Conservation (phyloP, 1,140 invertebrate genomes). For the Camponotus vicinus region DNA sequence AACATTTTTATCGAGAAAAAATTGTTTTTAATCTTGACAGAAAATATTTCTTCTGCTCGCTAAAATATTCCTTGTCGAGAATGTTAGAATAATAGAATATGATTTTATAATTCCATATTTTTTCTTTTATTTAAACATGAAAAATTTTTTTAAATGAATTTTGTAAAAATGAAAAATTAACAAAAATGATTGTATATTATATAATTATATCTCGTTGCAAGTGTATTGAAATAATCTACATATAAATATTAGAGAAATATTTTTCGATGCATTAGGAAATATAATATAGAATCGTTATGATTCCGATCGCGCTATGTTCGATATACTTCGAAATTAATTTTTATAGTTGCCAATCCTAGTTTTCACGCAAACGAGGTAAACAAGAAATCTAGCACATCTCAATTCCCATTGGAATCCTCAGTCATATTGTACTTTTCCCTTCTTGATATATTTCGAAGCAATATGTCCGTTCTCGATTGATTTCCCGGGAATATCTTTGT, state of each 20-base stretch:
- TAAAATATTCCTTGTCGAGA: background rate
- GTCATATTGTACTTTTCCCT: conserved; percentile 46
- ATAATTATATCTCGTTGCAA: background rate
- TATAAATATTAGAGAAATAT: background rate
- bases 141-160: background rate
- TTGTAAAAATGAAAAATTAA: background rate
- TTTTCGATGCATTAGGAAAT: background rate
- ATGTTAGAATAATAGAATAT: background rate
- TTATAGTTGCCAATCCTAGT: conserved; percentile 42
- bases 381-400: conserved; percentile 53
- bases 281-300: conserved; percentile 18
- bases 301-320: background rate
- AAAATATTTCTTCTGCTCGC: background rate
- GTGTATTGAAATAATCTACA: background rate
- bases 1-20: background rate
- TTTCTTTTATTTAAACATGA: too few relatives aligned
- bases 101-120: background rate
- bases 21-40: background rate
- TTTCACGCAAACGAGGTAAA: conserved; percentile 45
- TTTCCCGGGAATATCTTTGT: conserved; percentile 36
- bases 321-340: conserved; percentile 45
- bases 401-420: conserved; percentile 46
- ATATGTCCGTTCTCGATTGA: conserved; percentile 55
- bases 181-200: too few relatives aligned
- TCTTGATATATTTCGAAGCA: conserved; percentile 53